Evolutionary conservation across 1,140 invertebrate genomes (phyloP).

Genomic region (Rhyzopertha dominica): DNA sequence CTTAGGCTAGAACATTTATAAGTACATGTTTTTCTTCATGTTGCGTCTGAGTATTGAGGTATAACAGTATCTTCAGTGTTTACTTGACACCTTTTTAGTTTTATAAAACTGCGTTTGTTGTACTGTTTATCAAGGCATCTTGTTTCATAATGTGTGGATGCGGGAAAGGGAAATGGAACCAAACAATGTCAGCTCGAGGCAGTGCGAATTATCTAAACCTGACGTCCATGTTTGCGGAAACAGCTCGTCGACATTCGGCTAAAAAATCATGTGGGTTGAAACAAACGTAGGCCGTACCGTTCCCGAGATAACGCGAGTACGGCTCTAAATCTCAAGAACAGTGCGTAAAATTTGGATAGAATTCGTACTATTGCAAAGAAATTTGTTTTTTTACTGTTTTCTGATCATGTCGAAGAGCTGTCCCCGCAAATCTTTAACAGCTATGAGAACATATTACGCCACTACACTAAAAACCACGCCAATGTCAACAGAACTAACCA

Average conservation of each 20-base stretch:
- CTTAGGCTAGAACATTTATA: conserved; percentile 44
- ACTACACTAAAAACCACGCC: conserved; percentile 25
- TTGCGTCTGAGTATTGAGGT: conserved; percentile 48
- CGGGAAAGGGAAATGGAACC: too few species aligned
- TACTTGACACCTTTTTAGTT: conserved; percentile 38
- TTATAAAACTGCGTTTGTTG: conserved; percentile 41
- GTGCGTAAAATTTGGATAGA: too few species aligned
- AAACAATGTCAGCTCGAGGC: conserved; percentile 29
- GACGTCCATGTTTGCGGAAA: too few species aligned
- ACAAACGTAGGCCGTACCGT: not conserved
- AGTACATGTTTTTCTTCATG: conserved; percentile 46
- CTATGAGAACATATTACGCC: not conserved
- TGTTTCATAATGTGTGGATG: conserved; percentile 40
- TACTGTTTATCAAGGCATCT: conserved; percentile 48
- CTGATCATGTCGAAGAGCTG: not conserved
- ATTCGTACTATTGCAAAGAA: too few species aligned
- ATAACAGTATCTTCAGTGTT: conserved; percentile 42
- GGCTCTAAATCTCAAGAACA: conserved; percentile 1
- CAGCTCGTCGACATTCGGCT: too few species aligned
- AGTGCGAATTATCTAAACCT: conserved; percentile 34
- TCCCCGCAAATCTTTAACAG: not conserved
- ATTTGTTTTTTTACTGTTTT: not conserved
- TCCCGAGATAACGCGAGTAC: not conserved
- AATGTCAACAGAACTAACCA: conserved; percentile 16
- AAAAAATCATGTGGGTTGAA: not conserved